Evolutionary conservation across 2,113 vertebrate genomes (phyloP).

Genomic region (Anoplopoma fimbria): DNA sequence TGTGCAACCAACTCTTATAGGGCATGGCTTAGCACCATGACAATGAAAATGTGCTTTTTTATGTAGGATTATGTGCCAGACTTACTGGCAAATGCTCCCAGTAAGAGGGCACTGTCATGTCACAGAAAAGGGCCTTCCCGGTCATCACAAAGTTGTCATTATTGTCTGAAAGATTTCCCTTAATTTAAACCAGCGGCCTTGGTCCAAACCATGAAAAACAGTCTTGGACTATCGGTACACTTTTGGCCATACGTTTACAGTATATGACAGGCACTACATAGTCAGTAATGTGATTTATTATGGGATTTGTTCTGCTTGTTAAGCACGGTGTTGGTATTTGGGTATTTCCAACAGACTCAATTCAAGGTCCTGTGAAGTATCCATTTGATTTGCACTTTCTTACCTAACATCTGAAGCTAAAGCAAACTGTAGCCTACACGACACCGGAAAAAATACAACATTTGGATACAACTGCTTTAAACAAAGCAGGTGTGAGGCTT

Average conservation of each 20-base stretch:
- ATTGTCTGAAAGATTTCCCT: neutral
- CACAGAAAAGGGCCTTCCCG: neutral
- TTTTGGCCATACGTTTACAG: neutral
- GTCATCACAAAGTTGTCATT: neutral
- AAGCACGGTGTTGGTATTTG: neutral
- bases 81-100: neutral
- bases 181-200: neutral
- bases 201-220: neutral
- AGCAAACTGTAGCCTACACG: neutral
- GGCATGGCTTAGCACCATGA: neutral
- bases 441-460: neutral
- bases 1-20: neutral
- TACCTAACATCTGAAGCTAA: neutral
- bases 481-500: conserved; percentile 35
- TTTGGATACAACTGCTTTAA: conserved; percentile 12
- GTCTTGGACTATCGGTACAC: neutral
- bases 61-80: neutral
- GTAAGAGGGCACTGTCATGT: neutral
- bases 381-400: neutral
- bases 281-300: conserved; percentile 10
- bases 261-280: neutral
- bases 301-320: conserved; percentile 1
- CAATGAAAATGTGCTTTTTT: neutral
- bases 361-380: neutral
- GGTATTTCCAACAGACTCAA: neutral